These are phyloP conservation scores for Campylorhamphus procurvoides DNA, from an alignment of 2,113 vertebrate species.

Conservation along the genomic window DNA sequence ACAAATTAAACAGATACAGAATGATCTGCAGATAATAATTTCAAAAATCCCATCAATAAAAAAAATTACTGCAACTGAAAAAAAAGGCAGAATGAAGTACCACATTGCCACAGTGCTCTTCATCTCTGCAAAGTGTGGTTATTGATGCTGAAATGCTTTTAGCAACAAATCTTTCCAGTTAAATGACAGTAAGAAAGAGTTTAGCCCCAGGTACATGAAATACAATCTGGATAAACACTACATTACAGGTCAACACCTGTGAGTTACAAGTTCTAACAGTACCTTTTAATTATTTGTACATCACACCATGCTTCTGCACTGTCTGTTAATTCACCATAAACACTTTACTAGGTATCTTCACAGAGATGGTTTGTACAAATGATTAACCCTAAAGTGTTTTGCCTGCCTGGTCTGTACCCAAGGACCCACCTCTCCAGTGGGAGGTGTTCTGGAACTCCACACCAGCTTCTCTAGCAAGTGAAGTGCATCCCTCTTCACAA, in stretches of 20 bases:
- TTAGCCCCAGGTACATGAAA: neutral
- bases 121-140: neutral
- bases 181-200: neutral
- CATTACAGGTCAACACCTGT: neutral
- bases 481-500: accelerated
- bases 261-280: neutral
- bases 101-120: neutral
- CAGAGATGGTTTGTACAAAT: neutral
- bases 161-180: neutral
- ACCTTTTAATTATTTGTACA: neutral
- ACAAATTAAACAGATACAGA: neutral
- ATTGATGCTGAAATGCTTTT: neutral
- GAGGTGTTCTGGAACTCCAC: neutral
- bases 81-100: neutral
- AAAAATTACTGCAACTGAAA: neutral
- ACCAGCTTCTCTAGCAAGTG: neutral
- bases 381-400: neutral
- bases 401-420: neutral
- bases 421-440: neutral
- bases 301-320: neutral
- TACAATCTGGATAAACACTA: neutral
- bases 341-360: neutral
- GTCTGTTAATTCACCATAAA: neutral
- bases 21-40: neutral
- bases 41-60: neutral